These are phyloP conservation scores for Anagyrus pseudococci DNA, from an alignment of 2,888 invertebrate species.

Conservation along the genomic window DNA sequence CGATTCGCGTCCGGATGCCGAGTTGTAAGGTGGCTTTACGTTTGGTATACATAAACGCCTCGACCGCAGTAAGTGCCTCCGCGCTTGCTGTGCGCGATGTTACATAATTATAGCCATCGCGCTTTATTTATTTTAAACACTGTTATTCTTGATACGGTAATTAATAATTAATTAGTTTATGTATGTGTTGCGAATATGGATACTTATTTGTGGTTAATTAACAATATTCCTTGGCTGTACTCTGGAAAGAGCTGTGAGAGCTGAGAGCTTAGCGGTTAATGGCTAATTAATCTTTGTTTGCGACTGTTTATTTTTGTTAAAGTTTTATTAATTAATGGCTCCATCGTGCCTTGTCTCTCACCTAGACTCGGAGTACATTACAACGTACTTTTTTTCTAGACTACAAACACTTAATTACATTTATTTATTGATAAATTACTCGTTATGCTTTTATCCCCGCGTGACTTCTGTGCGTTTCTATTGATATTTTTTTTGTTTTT, in stretches of 20 bases:
- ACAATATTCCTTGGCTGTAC: conserved; percentile 37
- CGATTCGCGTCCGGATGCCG: conserved; percentile 59
- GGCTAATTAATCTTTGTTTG: conserved; percentile 29
- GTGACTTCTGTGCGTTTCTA: conserved; percentile 12
- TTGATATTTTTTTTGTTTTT: conserved; percentile 2
- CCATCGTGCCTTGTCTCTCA: conserved; percentile 47
- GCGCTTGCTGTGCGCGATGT: conserved; percentile 49
- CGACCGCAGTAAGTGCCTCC: conserved; percentile 59
- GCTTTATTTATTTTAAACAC: conserved; percentile 40
- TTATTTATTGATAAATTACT: conserved; percentile 57
- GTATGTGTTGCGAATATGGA: conserved; percentile 45
- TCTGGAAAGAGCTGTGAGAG: conserved; percentile 24
- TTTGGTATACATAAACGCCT: conserved; percentile 18
- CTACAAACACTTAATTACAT: conserved; percentile 61
- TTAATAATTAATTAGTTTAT: conserved; percentile 50
- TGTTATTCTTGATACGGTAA: conserved; percentile 50
- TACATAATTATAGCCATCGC: conserved; percentile 42
- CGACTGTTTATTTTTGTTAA: conserved; percentile 49
- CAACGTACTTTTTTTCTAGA: conserved; percentile 54
- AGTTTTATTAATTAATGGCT: conserved; percentile 54
- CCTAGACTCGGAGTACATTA: conserved; percentile 51
- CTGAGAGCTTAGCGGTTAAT: conserved; percentile 42
- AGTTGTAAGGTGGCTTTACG: conserved; percentile 44
- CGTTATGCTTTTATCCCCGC: conserved; percentile 44
- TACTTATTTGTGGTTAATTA: conserved; percentile 37